phyloP scores from a whole-genome alignment of 1,140 invertebrate genomes.

The Gonatopus flavifemur region DNA sequence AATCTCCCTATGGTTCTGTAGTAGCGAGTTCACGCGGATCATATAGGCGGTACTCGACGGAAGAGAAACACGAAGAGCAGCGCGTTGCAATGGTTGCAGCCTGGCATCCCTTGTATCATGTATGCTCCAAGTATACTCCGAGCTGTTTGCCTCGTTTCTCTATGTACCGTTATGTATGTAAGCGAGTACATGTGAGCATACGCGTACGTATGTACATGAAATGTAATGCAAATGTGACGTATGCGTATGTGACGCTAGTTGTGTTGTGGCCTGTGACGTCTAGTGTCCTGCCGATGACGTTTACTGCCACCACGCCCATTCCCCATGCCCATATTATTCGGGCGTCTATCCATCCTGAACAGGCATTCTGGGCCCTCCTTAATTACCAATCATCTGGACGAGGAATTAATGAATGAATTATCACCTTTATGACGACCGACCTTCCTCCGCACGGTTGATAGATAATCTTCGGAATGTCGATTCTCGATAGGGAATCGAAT shows the following conservation, averaged over 20 bases:
- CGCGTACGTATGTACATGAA: slow-evolving; percentile 23
- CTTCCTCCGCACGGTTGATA: too few relatives aligned
- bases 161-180: too few relatives aligned
- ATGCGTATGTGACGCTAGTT: slow-evolving; percentile 41
- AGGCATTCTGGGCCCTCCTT: slow-evolving; percentile 46
- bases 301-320: slow-evolving; percentile 48
- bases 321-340: slow-evolving; percentile 36
- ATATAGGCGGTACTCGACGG: slow-evolving; percentile 26
- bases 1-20: slow-evolving; percentile 19
- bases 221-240: slow-evolving; percentile 49
- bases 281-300: slow-evolving; percentile 49
- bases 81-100: slow-evolving; percentile 27
- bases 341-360: slow-evolving; percentile 36
- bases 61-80: neutral
- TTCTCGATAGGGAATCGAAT: too few relatives aligned
- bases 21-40: slow-evolving; percentile 8
- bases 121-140: too few relatives aligned
- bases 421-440: too few relatives aligned
- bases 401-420: too few relatives aligned
- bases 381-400: slow-evolving; percentile 47
- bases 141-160: too few relatives aligned
- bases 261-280: slow-evolving; percentile 48
- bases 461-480: too few relatives aligned
- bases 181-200: slow-evolving; percentile 16
- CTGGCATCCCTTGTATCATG: slow-evolving; percentile 33